phyloP scores from a whole-genome alignment of 2,888 invertebrate genomes.

The Eilema depressum region DNA sequence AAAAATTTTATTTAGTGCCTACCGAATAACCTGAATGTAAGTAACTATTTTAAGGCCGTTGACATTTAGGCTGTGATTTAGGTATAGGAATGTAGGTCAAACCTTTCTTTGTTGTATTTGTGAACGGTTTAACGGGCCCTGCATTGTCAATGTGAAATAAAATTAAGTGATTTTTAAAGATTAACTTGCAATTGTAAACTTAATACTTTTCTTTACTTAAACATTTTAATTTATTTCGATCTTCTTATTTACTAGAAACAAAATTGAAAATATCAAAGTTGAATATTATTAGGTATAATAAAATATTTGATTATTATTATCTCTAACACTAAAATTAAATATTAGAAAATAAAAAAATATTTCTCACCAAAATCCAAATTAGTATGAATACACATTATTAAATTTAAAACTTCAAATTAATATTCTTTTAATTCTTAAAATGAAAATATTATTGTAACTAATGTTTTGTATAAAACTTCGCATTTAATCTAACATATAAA shows the following conservation, averaged over 20 bases:
- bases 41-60: conserved; percentile 70
- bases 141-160: conserved; percentile 42
- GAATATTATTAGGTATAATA: background rate
- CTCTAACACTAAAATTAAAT: background rate
- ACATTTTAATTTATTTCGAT: background rate
- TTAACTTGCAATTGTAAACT: conserved; percentile 9
- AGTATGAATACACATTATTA: background rate
- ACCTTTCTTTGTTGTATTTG: conserved; percentile 54
- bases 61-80: conserved; percentile 60
- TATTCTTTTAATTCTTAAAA: background rate
- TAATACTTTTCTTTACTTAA: background rate
- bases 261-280: too few relatives aligned
- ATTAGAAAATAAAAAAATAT: too few relatives aligned
- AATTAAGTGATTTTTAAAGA: conserved; percentile 24
- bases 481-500: background rate
- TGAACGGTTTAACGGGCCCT: conserved; percentile 55
- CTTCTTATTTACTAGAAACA: too few relatives aligned
- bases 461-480: too few relatives aligned
- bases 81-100: conserved; percentile 66
- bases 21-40: conserved; percentile 61
- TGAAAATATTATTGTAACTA: background rate
- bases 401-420: background rate
- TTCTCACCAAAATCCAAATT: too few relatives aligned
- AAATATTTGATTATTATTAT: conserved; percentile 1
- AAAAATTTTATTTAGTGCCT: conserved; percentile 64